These are phyloP conservation scores for Ispidina lecontei DNA, from an alignment of 2,797 vertebrate genomes.

Conservation along the genomic window DNA sequence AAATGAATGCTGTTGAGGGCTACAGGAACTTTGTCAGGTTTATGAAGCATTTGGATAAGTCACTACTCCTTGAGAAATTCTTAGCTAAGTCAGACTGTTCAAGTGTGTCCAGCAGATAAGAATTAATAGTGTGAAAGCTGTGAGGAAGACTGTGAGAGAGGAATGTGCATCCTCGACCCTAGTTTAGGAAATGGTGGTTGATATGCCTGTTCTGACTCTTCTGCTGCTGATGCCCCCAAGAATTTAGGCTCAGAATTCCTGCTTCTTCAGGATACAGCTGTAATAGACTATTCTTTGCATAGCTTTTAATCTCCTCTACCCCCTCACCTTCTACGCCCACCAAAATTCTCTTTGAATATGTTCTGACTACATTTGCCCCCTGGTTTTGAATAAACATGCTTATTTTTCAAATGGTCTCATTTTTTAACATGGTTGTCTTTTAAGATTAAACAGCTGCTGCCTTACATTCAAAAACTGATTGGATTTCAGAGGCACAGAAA, in stretches of 20 bases:
- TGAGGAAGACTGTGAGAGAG: background rate
- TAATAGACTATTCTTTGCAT: background rate
- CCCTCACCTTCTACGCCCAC: background rate
- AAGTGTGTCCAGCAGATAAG: background rate
- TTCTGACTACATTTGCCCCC: background rate
- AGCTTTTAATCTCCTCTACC: background rate
- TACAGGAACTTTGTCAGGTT: background rate
- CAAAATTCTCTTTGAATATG: background rate
- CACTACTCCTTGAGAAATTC: background rate
- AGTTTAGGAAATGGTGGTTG: background rate
- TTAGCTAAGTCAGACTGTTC: background rate
- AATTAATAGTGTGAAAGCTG: background rate
- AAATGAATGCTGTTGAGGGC: background rate
- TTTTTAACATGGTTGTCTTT: background rate
- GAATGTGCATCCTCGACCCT: background rate
- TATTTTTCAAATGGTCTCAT: background rate
- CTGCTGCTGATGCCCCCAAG: background rate
- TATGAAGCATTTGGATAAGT: background rate
- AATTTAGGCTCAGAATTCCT: background rate
- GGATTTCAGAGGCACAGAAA: background rate
- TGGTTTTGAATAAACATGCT: constrained; percentile 4
- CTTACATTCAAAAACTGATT: background rate
- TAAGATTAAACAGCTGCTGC: constrained; percentile 11
- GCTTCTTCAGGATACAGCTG: background rate
- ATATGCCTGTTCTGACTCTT: background rate